phyloP scores from a whole-genome alignment of 2,113 vertebrate genomes.

The Oxyruncus cristatus region DNA sequence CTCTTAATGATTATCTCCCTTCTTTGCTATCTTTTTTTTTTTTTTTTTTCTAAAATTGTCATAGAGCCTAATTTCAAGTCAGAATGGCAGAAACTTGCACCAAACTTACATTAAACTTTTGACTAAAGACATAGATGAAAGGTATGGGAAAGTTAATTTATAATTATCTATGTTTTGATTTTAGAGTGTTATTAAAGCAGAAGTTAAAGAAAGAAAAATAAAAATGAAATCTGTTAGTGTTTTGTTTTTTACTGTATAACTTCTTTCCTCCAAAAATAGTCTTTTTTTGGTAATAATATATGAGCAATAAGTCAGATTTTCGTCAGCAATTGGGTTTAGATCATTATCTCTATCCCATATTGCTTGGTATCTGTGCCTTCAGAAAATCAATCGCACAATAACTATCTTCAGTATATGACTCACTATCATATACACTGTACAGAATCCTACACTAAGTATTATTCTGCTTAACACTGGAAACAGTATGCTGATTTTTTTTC shows the following conservation, averaged over 20 bases:
- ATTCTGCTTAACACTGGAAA: neutral
- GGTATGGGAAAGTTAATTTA: neutral
- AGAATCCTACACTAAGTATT: neutral
- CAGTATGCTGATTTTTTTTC: neutral
- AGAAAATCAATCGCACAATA: slow-evolving; percentile 12
- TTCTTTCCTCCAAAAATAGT: neutral
- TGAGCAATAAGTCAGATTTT: neutral
- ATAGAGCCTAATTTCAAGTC: neutral
- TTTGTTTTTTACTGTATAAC: neutral
- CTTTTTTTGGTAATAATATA: neutral
- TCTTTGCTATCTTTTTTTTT: neutral
- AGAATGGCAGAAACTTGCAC: neutral
- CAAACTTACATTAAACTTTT: neutral
- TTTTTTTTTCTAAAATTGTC: neutral
- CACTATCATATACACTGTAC: neutral
- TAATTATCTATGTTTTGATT: neutral
- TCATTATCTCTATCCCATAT: neutral
- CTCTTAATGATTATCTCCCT: neutral
- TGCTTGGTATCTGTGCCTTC: neutral
- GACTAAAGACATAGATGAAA: neutral
- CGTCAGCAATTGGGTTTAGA: neutral
- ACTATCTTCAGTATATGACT: neutral
- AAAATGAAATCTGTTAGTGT: neutral
- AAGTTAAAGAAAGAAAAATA: neutral
- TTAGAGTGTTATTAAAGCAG: neutral